A percentile compares a stretch with the other conserved stretches of the same genome.
Evolutionary conservation across 2,113 vertebrate species (phyloP).

Genomic region (Ceuthmochares aereus): DNA sequence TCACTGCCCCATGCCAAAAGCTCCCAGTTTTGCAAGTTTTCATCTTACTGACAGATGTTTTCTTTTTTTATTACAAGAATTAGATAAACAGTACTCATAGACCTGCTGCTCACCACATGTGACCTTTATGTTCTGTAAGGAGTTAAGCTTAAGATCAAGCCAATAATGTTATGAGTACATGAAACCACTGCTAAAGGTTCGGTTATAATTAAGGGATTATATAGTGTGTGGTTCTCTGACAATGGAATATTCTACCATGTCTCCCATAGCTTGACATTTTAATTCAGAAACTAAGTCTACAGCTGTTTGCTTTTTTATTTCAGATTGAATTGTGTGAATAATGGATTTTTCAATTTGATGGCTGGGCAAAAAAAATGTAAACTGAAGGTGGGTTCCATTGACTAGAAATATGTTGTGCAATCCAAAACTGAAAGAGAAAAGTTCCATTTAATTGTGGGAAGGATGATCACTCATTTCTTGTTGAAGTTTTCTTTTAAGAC

Average conservation of each 20-base stretch:
- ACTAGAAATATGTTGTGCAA: neutral
- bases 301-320: conserved; percentile 44
- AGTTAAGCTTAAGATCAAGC: neutral
- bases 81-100: neutral
- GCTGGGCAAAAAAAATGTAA: neutral
- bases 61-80: neutral
- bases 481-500: neutral
- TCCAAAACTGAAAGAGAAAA: neutral
- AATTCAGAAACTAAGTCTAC: conserved; percentile 27
- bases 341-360: conserved; percentile 13
- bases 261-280: conserved; percentile 14
- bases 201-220: conserved; percentile 36
- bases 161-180: neutral
- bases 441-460: neutral
- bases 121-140: conserved; percentile 22
- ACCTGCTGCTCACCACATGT: neutral
- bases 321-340: conserved; percentile 23
- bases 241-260: neutral
- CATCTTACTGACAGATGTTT: neutral
- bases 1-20: neutral
- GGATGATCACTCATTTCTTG: neutral
- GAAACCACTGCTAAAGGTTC: conserved; percentile 44
- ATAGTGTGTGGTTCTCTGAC: neutral
- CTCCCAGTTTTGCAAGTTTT: neutral
- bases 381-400: neutral